These are phyloP conservation scores for Athalia circularis DNA, from an alignment of 2,888 invertebrate genomes.

Conservation along the genomic window DNA sequence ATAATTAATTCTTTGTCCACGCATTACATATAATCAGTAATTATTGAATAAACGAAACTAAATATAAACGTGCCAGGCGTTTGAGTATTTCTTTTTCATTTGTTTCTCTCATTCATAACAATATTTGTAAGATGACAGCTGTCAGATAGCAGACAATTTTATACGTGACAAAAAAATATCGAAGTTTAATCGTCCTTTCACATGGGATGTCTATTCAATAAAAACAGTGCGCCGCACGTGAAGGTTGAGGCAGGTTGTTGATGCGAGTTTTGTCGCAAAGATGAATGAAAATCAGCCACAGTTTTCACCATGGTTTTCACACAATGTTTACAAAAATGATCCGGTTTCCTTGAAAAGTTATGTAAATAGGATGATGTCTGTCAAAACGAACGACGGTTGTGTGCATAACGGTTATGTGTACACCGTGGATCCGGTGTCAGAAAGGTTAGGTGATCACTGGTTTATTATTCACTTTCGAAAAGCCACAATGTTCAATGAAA, in stretches of 20 bases:
- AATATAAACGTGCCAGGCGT: too few species aligned
- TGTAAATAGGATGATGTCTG: constrained; percentile 63
- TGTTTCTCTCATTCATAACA: too few species aligned
- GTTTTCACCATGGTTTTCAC: constrained; percentile 51
- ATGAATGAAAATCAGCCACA: constrained; percentile 25
- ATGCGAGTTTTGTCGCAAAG: neutral
- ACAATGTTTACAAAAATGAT: constrained; percentile 66
- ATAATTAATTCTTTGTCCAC: too few species aligned
- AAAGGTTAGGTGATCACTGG: constrained; percentile 64
- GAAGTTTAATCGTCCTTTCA: too few species aligned
- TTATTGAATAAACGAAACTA: too few species aligned
- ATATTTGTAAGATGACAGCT: too few species aligned
- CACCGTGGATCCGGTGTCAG: constrained; percentile 71
- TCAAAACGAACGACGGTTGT: constrained; percentile 60
- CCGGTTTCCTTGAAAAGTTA: constrained; percentile 67
- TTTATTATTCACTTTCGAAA: neutral
- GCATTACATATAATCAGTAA: too few species aligned
- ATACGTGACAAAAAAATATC: too few species aligned
- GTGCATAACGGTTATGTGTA: constrained; percentile 66
- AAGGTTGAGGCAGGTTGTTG: neutral
- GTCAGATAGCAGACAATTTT: too few species aligned
- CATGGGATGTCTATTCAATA: too few species aligned
- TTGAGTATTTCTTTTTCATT: too few species aligned
- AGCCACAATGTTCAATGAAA: neutral
- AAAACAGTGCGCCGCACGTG: too few species aligned